Evolutionary conservation across 2,797 vertebrate species (phyloP).

Genomic region (Eurystomus glaucurus): DNA sequence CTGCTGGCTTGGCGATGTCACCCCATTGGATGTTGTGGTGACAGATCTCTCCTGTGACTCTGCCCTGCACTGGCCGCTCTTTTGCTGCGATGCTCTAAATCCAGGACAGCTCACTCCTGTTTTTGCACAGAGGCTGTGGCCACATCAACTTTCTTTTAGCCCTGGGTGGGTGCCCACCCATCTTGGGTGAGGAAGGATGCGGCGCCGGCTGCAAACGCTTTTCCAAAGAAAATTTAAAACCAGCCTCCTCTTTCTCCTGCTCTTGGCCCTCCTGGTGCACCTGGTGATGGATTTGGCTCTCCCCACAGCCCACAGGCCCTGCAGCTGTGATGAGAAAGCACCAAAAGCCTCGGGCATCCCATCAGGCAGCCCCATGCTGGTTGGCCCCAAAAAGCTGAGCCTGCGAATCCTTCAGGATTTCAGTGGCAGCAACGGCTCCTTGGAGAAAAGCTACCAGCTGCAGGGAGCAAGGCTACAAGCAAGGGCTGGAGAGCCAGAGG

Average conservation of each 20-base stretch:
- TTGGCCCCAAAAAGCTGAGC: background rate
- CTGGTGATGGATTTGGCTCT: slow-evolving; percentile 55
- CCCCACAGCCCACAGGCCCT: background rate
- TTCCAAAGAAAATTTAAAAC: slow-evolving; percentile 75
- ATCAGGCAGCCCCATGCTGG: background rate
- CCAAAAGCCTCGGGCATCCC: background rate
- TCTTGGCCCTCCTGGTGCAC: slow-evolving; percentile 61
- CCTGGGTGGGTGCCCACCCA: background rate
- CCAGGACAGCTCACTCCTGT: background rate
- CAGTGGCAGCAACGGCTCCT: slow-evolving; percentile 55
- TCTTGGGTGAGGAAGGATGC: slow-evolving; percentile 41
- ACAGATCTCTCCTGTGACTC: background rate
- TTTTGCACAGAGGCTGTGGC: background rate
- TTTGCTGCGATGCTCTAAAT: background rate
- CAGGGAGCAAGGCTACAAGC: fast-evolving
- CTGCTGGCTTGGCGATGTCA: background rate
- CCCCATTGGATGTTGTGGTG: background rate
- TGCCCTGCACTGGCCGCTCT: background rate
- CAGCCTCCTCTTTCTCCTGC: slow-evolving; percentile 53
- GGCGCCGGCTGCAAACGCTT: background rate
- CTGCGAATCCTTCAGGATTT: slow-evolving; percentile 74
- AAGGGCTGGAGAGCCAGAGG: background rate
- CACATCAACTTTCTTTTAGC: background rate
- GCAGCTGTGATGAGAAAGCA: background rate
- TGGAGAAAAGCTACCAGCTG: slow-evolving; percentile 38